Percentiles rank a stretch among this genome's conserved stretches.
Conservation (phyloP, 2,797 vertebrate species). For the Bryconaethiops microstoma region DNA sequence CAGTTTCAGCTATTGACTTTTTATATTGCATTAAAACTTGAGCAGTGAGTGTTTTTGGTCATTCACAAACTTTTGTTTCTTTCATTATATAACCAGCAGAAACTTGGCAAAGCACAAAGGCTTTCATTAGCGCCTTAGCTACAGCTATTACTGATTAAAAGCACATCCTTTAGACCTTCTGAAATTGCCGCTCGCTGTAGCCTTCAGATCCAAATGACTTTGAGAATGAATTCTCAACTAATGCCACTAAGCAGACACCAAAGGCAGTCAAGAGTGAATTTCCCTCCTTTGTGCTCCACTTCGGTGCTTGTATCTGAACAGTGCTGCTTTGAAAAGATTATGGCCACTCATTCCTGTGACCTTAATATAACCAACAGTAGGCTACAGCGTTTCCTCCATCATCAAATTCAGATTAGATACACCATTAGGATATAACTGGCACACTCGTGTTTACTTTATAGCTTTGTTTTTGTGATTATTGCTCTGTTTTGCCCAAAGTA, state of each 20-base stretch:
- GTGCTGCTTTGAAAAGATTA: neutral
- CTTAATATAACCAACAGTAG: neutral
- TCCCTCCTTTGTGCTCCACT: neutral
- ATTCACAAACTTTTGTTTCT: neutral
- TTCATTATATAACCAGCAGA: neutral
- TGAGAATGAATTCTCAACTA: neutral
- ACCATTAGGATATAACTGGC: too few relatives aligned
- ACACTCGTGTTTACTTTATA: too few relatives aligned
- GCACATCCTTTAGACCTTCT: neutral
- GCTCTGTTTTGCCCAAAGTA: too few relatives aligned
- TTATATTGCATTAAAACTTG: neutral
- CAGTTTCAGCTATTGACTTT: too few relatives aligned
- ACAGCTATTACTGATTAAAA: neutral
- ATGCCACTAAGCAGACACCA: neutral
- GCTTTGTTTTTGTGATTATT: too few relatives aligned
- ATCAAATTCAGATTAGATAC: too few relatives aligned
- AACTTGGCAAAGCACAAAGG: neutral
- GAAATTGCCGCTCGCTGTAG: neutral
- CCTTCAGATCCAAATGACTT: neutral
- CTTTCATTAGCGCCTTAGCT: neutral
- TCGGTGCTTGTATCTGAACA: neutral
- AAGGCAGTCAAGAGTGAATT: neutral
- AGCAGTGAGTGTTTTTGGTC: neutral
- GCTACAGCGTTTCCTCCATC: too few relatives aligned
- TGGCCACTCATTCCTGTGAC: neutral